Conservation (phyloP, 2,113 vertebrate genomes). For the Malurus elegans region DNA sequence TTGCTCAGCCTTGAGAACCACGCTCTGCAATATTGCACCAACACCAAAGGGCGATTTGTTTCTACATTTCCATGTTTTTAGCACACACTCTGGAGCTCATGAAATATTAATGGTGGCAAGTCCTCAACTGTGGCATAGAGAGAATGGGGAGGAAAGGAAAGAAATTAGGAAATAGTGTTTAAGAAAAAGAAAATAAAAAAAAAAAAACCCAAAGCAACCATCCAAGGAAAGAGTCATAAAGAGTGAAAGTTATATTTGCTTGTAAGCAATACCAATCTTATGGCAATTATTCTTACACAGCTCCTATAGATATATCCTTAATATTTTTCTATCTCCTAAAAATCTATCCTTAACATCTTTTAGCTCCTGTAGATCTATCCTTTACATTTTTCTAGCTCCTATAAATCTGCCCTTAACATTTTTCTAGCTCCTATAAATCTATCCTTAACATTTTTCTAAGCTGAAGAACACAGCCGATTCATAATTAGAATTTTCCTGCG, state of each 20-base stretch:
- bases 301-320: neutral
- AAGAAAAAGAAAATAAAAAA: neutral
- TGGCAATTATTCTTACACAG: neutral
- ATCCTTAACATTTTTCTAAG: neutral
- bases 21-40: constrained; percentile 3
- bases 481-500: neutral
- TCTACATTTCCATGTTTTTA: constrained; percentile 38
- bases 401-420: neutral
- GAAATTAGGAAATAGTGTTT: neutral
- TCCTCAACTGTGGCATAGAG: neutral
- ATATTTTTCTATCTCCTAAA: neutral
- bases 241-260: neutral
- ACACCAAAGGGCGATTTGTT: constrained; percentile 58
- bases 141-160: neutral
- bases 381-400: neutral
- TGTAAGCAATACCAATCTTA: neutral
- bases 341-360: neutral
- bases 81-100: constrained; percentile 29
- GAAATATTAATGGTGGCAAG: constrained; percentile 65
- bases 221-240: neutral
- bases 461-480: neutral
- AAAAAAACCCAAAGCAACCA: neutral
- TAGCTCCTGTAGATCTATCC: neutral
- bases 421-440: neutral
- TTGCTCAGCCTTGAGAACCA: neutral